Percentiles rank a stretch among this genome's conserved stretches.
phyloP scores from a whole-genome alignment of 1,140 invertebrate species.

The Microplitis mediator region DNA sequence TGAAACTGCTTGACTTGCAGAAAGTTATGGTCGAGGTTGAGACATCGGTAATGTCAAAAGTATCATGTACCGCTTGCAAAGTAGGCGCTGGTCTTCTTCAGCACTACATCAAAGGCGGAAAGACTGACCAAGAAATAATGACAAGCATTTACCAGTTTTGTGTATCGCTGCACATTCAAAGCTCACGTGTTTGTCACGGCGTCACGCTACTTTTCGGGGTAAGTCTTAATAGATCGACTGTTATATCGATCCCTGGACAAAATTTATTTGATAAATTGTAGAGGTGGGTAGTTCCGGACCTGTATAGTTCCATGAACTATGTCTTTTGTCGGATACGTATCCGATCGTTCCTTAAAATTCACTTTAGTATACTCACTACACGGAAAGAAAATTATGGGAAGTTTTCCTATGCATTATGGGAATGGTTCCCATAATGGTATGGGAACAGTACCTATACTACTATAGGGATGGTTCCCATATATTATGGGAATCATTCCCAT shows the following conservation, averaged over 20 bases:
- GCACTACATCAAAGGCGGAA: conserved; percentile 82
- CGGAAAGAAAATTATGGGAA: too few relatives aligned
- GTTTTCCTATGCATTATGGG: too few relatives aligned
- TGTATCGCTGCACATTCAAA: conserved; percentile 83
- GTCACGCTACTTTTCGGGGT: conserved; percentile 84
- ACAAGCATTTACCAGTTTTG: conserved; percentile 85
- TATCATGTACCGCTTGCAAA: conserved; percentile 88
- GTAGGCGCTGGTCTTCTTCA: conserved; percentile 83
- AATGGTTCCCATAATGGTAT: too few relatives aligned
- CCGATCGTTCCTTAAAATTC: too few relatives aligned
- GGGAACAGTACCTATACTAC: too few relatives aligned
- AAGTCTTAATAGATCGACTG: conserved; percentile 47
- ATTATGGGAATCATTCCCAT: too few relatives aligned
- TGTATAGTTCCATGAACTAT: too few relatives aligned
- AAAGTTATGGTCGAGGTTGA: conserved; percentile 86
- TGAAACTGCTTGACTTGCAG: conserved; percentile 80
- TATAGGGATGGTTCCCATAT: too few relatives aligned
- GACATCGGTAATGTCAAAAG: conserved; percentile 88
- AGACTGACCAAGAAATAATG: conserved; percentile 84
- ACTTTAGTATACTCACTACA: too few relatives aligned
- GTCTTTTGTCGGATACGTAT: too few relatives aligned
- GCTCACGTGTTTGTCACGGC: conserved; percentile 82
- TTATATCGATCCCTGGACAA: neutral
- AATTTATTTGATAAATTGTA: neutral
- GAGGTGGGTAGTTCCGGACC: too few relatives aligned